Evolutionary conservation across 2,797 vertebrate species (phyloP).

Genomic region (Lutjanus campechanus): DNA sequence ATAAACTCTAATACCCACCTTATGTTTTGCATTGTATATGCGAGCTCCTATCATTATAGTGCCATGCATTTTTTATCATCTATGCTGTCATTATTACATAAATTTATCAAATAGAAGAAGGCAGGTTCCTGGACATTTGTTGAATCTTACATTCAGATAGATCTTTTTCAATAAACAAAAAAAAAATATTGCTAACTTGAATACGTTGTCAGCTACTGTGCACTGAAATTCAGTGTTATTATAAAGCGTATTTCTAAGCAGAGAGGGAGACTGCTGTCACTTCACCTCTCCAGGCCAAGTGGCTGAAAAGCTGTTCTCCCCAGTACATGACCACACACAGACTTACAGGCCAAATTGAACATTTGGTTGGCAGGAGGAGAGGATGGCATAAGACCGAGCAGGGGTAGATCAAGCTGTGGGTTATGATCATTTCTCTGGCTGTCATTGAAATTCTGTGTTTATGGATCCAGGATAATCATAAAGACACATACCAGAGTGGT

Average conservation of each 20-base stretch:
- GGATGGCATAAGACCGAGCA: neutral
- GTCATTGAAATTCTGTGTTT: neutral
- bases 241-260: neutral
- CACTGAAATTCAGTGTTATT: neutral
- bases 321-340: constrained; percentile 3
- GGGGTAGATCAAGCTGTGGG: neutral
- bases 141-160: too few relatives aligned
- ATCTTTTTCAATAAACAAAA: too few relatives aligned
- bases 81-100: too few relatives aligned
- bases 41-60: neutral
- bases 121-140: too few relatives aligned
- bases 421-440: neutral
- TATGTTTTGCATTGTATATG: neutral
- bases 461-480: neutral
- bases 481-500: neutral
- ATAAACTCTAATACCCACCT: neutral
- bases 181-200: neutral
- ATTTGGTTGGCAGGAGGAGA: constrained; percentile 28
- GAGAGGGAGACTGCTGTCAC: constrained; percentile 2
- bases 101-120: neutral
- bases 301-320: neutral
- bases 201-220: neutral
- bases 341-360: constrained; percentile 7
- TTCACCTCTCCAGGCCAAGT: neutral
- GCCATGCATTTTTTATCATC: neutral